These are phyloP conservation scores for Allolobophora icterica DNA, from an alignment of 2,888 invertebrate genomes.

Conservation along the genomic window DNA sequence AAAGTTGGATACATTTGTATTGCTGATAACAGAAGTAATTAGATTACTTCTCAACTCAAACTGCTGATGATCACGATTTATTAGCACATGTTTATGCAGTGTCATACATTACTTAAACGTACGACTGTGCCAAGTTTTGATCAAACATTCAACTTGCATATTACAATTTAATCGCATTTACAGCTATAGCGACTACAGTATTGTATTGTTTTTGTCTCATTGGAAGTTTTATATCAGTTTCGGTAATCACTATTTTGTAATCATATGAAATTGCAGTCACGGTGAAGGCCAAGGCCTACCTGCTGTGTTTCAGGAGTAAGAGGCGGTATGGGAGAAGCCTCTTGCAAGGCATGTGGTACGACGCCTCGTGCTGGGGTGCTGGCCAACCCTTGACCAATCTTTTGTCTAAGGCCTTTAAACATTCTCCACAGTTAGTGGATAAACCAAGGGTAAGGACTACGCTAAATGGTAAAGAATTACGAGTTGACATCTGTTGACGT, in stretches of 20 bases:
- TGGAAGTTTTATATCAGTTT: background rate
- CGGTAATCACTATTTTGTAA: background rate
- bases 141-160: no score
- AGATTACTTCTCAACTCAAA: no score
- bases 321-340: background rate
- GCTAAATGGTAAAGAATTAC: background rate
- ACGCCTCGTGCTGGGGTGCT: background rate
- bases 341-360: background rate
- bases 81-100: no score
- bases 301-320: background rate
- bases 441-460: background rate
- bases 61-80: no score
- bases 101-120: no score
- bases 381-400: conserved; percentile 34
- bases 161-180: background rate
- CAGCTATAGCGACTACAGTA: no score
- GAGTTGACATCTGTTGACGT: background rate
- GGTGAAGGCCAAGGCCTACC: conserved; percentile 15
- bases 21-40: no score
- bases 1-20: no score
- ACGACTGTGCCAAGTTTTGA: no score
- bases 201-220: background rate
- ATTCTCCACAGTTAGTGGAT: conserved; percentile 13
- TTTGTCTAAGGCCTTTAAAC: conserved; percentile 35
- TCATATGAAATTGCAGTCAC: background rate